Base-by-base conservation (phyloP, 2,113 vertebrate species). In the Nannospalax galili region DNA sequence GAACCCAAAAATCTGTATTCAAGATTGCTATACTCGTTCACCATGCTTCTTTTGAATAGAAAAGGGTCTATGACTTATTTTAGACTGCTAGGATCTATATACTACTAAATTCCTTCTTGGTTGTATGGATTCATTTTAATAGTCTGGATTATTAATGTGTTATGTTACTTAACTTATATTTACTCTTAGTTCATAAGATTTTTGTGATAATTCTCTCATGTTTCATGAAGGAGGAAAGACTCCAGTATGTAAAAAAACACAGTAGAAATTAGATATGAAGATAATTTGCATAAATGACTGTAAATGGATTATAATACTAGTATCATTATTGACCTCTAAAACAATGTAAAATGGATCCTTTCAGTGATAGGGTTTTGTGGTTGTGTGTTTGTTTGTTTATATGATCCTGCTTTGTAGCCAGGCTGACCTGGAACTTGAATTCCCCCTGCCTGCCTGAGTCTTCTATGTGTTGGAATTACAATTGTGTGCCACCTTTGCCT, bases 141-240 rank as follows among this genome's bases (percentile, higher is more conserved):
- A 52, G 48, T 6, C 48, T 52, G 48, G 6, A 52, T 62, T 92
- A 79, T 82, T 72, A 86, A 70, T 70, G 75, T 64, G 0, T 90
- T n/a, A 84, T 67, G 91, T 65, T 86, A 72, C 16, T 84, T 73
- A 65, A 7, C 16, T 88, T 82, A 52, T 73, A 88, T 52, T 52
- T 52, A 52, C 48, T 0, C 72, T 84, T 84, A 65, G 28, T 90
- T 95, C 2, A 58, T 95, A 81, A 12, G 16, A 75, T 69, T 85
- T 91, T 81, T 88, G 58, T 35, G 37, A 77, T 70, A 78, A 14
- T 88, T 90, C 40, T 88, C 75, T 93, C 88, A 91, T 89, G 15
- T 81, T 90, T 14, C 24, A 73, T 62, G 24, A 89, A 56, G 3
- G 37, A 82, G 14, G 65, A 42, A 78, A 80, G 77, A 94, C 72